phyloP scores from a whole-genome alignment of 2,888 invertebrate genomes.

The Tiphia femorata region DNA sequence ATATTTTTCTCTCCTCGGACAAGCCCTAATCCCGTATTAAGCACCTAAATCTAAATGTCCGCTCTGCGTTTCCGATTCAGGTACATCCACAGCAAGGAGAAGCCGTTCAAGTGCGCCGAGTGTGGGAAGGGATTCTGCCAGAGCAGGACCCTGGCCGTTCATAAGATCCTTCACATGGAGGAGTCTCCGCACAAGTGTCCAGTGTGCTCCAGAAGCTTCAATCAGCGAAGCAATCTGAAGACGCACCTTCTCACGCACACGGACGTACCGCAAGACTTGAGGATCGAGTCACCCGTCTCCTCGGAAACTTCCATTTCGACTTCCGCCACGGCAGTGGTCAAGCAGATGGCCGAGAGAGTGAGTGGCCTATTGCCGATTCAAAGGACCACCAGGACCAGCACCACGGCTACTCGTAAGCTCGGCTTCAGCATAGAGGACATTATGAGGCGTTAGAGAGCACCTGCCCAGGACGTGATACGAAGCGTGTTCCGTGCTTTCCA shows the following conservation, averaged over 20 bases:
- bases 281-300: slow-evolving; percentile 47
- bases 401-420: slow-evolving; percentile 69
- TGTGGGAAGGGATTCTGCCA: slow-evolving; percentile 99
- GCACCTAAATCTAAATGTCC: too few species aligned
- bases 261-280: slow-evolving; percentile 72
- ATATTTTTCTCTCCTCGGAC: too few species aligned
- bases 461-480: too few species aligned
- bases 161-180: slow-evolving; percentile 93
- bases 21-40: too few species aligned
- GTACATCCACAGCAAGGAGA: slow-evolving; percentile 98
- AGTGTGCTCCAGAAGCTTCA: slow-evolving; percentile 89
- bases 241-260: slow-evolving; percentile 90
- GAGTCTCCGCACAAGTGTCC: slow-evolving; percentile 95
- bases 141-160: slow-evolving; percentile 94
- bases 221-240: slow-evolving; percentile 92
- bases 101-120: slow-evolving; percentile 96
- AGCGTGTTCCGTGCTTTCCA: too few species aligned
- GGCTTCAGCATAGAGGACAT: slow-evolving; percentile 92
- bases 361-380: slow-evolving; percentile 36
- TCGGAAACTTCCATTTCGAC: slow-evolving; percentile 25
- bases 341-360: slow-evolving; percentile 41
- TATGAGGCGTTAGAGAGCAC: slow-evolving; percentile 89
- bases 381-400: slow-evolving; percentile 32
- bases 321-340: slow-evolving; percentile 30
- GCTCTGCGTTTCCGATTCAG: slow-evolving; percentile 73